These are phyloP conservation scores for Leucophora obtusa DNA, from an alignment of 2,888 invertebrate species.

Conservation along the genomic window DNA sequence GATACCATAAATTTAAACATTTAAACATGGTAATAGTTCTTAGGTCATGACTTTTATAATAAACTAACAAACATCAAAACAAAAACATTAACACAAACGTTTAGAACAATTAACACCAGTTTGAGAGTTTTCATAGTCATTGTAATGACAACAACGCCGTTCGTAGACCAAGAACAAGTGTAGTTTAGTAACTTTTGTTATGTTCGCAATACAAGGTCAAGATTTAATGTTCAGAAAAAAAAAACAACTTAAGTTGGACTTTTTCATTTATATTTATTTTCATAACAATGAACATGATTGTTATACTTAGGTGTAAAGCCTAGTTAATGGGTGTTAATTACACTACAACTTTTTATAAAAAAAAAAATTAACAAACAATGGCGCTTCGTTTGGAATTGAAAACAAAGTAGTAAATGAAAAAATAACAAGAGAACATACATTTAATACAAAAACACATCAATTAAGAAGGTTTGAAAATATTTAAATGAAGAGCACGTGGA, in stretches of 20 bases:
- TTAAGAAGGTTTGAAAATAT: slow-evolving; percentile 33
- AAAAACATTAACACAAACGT: slow-evolving; percentile 34
- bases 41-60: slow-evolving; percentile 26
- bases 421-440: not conserved
- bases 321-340: slow-evolving; percentile 61
- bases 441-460: slow-evolving; percentile 22
- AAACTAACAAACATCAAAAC: slow-evolving; percentile 14
- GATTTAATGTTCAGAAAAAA: slow-evolving; percentile 20
- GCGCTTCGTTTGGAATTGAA: slow-evolving; percentile 36
- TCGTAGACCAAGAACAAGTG: slow-evolving; percentile 14
- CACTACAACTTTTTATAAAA: slow-evolving; percentile 31
- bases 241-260: not conserved
- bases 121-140: slow-evolving; percentile 27
- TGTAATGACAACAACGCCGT: not conserved
- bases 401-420: not conserved
- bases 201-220: slow-evolving; percentile 51
- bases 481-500: slow-evolving; percentile 48
- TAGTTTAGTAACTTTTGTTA: not conserved
- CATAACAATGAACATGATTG: slow-evolving; percentile 37
- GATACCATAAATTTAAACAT: not conserved
- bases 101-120: slow-evolving; percentile 46
- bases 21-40: slow-evolving; percentile 18
- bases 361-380: slow-evolving; percentile 50
- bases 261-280: not conserved
- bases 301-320: slow-evolving; percentile 46